Base-by-base conservation (phyloP, 2,113 vertebrate species). In the Chamaetylas fuelleborni region DNA sequence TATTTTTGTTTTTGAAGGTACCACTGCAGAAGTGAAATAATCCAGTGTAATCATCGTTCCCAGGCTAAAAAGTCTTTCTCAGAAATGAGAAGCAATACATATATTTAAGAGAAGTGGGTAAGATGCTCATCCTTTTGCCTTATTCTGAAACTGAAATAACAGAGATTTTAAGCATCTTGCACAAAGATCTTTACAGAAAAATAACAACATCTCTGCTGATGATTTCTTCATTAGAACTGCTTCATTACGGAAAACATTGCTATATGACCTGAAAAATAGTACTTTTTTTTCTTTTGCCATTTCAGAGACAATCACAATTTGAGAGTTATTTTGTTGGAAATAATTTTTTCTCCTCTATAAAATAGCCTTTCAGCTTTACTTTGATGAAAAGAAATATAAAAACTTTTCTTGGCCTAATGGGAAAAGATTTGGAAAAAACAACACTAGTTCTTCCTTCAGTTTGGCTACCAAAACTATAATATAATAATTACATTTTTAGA, bases 181-280 rank as follows among this genome's bases (percentile, higher is more conserved):
- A 83, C 34, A 84, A 90, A 80, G 56, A 72, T 80, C 66, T 95
- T 81, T 62, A 60, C 38, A 78, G 93, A 90, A 93, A 92, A 96
- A 88, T 90, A 93, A 58, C 73, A 93, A 61, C 78, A 77, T 74
- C 25, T 94, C 85, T 94, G 72, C 51, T 96, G 76, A 47, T 83
- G 90, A 90, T 81, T 96, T 93, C 90, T 93, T 82, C 82, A 90
- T 95, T 95, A 93, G 82, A 93, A 94, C 93, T 17, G 48, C 82
- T 61, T 95, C 69, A 92, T 95, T 94, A 88, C 69, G 84, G 90
- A 85, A 81, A 95, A 90, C 80, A 90, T 90, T 95, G 92, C 53
- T 90, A 45, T 69, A 84, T 94, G 72, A 86, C 56, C 92, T 92
- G 82, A 95, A 94, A 73, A 96, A 92, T 78, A 93, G 67, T 58